Evolutionary conservation across 2,888 invertebrate genomes (phyloP).

Genomic region (Hedychridium roseum): DNA sequence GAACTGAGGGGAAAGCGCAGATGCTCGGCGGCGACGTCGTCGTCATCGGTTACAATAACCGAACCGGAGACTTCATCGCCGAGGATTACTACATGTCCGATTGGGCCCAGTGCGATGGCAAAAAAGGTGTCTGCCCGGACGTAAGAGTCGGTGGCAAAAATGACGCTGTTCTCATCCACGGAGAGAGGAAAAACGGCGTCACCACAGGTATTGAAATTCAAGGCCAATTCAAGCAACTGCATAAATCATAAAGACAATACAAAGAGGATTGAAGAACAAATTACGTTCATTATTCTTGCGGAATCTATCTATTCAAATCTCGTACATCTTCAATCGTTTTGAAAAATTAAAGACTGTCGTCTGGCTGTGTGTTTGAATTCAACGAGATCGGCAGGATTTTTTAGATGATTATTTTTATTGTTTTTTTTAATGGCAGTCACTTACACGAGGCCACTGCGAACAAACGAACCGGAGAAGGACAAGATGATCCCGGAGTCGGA

Average conservation of each 20-base stretch:
- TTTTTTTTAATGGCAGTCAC: too few relatives aligned
- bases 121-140: conserved; percentile 87
- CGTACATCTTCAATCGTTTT: too few relatives aligned
- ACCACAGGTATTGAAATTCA: conserved; percentile 67
- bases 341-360: too few relatives aligned
- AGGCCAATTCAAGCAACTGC: background rate
- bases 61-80: conserved; percentile 72
- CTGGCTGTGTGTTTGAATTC: too few relatives aligned
- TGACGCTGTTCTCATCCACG: conserved; percentile 78
- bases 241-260: conserved; percentile 3
- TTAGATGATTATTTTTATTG: too few relatives aligned
- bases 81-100: conserved; percentile 88
- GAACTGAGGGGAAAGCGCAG: conserved; percentile 75
- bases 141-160: conserved; percentile 81
- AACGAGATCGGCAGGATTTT: too few relatives aligned
- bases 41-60: conserved; percentile 77
- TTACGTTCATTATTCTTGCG: too few relatives aligned
- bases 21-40: conserved; percentile 87
- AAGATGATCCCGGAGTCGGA: conserved; percentile 74
- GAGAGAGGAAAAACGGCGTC: conserved; percentile 79
- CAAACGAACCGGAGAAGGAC: conserved; percentile 78
- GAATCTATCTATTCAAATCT: too few relatives aligned
- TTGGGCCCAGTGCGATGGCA: conserved; percentile 82
- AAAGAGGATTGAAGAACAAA: background rate
- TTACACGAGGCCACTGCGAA: conserved; percentile 80